Evolutionary conservation across 2,888 invertebrate genomes (phyloP).

Genomic region (Alentia gelatinosa): DNA sequence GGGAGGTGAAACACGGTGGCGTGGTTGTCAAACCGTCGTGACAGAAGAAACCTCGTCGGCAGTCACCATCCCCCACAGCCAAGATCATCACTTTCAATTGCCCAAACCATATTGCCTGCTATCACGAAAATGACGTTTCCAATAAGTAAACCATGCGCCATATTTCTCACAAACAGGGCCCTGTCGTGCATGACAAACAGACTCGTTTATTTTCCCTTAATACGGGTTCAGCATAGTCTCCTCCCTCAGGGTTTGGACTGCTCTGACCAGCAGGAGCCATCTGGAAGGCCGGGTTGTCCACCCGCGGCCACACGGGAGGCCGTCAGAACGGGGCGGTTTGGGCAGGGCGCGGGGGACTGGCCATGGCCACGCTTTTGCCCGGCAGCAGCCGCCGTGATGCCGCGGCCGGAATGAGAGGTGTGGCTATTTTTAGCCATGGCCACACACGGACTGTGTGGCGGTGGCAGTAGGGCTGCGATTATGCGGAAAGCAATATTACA

Average conservation of each 20-base stretch:
- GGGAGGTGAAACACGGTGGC: neutral
- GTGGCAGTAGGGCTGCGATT: slow-evolving; percentile 9
- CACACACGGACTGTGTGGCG: neutral
- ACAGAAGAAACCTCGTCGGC: neutral
- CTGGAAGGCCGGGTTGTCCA: neutral
- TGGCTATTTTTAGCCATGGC: slow-evolving; percentile 47
- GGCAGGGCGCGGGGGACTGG: neutral
- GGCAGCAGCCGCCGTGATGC: neutral
- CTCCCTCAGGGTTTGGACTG: neutral
- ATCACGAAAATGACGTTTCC: slow-evolving; percentile 50
- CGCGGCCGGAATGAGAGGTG: neutral
- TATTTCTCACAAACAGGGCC: slow-evolving; percentile 26
- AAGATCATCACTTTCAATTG: slow-evolving; percentile 51
- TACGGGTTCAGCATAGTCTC: neutral
- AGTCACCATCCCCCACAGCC: neutral
- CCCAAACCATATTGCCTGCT: slow-evolving; percentile 53
- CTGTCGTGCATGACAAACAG: neutral
- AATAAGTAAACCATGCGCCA: slow-evolving; percentile 42
- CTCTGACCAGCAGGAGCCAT: neutral
- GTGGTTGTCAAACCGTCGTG: neutral
- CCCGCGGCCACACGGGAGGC: neutral
- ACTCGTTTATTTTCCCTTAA: neutral
- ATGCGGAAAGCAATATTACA: slow-evolving; percentile 1
- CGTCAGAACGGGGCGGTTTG: neutral
- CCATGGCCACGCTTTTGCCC: slow-evolving; percentile 21